These are phyloP conservation scores for Regulus satrapa DNA, from an alignment of 2,113 vertebrate species.

Conservation along the genomic window DNA sequence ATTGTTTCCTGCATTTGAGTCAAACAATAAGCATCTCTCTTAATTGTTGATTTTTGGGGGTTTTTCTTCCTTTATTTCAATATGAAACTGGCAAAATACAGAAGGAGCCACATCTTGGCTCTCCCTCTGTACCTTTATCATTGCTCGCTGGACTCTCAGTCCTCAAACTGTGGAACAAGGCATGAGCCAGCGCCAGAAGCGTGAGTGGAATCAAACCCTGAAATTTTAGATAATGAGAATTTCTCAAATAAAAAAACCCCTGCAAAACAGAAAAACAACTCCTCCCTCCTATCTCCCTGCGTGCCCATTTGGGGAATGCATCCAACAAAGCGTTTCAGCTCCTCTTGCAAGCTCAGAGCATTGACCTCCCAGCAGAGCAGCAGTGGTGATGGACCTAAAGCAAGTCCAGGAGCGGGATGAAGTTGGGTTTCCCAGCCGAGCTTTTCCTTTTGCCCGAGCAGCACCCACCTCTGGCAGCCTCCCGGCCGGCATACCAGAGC, in stretches of 20 bases:
- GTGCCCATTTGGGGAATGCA: background rate
- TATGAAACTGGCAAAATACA: background rate
- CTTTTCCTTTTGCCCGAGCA: background rate
- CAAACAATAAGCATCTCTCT: rapidly evolving
- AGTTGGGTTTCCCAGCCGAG: background rate
- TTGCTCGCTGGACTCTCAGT: background rate
- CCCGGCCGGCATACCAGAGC: conserved; percentile 26
- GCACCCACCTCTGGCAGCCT: background rate
- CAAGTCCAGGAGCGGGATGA: background rate
- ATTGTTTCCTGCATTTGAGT: background rate
- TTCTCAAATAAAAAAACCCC: too few relatives aligned
- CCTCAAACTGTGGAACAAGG: background rate
- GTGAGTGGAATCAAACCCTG: background rate
- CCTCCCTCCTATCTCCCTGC: background rate
- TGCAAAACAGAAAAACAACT: background rate
- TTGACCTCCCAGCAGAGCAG: background rate
- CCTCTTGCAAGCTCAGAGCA: background rate
- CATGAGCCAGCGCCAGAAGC: background rate
- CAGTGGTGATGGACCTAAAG: background rate
- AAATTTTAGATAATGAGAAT: background rate
- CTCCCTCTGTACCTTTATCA: background rate
- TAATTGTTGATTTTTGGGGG: too few relatives aligned
- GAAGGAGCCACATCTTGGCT: background rate
- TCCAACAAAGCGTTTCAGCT: background rate
- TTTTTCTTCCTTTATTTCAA: background rate